These are phyloP conservation scores for Eupithecia tripunctaria DNA, from an alignment of 2,888 invertebrate species.

Conservation along the genomic window DNA sequence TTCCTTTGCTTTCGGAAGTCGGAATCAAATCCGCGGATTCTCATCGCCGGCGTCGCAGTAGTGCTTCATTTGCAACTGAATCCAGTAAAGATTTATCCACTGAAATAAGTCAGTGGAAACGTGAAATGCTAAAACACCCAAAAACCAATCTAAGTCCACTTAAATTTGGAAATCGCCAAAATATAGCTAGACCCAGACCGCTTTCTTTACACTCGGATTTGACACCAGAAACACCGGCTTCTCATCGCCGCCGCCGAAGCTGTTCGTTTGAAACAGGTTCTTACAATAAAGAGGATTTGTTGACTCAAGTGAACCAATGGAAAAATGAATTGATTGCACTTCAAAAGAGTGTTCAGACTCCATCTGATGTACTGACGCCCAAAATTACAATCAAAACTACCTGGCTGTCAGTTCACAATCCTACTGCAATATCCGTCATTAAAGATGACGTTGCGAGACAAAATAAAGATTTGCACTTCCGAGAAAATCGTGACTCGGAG, in stretches of 20 bases:
- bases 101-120: background rate
- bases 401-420: background rate
- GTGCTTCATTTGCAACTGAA: conserved; percentile 15
- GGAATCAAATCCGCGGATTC: conserved; percentile 7
- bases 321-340: conserved; percentile 26
- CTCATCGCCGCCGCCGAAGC: conserved; percentile 9
- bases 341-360: conserved; percentile 24
- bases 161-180: background rate
- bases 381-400: background rate
- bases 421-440: background rate
- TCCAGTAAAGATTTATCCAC: conserved; percentile 14
- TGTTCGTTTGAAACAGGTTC: conserved; percentile 10
- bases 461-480: conserved; percentile 13
- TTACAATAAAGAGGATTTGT: conserved; percentile 12
- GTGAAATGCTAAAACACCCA: background rate
- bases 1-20: conserved; percentile 19
- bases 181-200: conserved; percentile 6
- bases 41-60: conserved; percentile 18
- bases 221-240: background rate
- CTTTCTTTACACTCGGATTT: conserved; percentile 11
- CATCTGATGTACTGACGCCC: conserved; percentile 3
- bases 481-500: conserved; percentile 3
- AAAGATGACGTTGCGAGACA: conserved; percentile 12
- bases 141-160: background rate
- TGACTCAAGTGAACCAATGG: conserved; percentile 18